Evolutionary conservation across 1,140 invertebrate species (phyloP), one percentile per base, ranked within the genome.

Genomic region (Trigoniulus corallinus): DNA sequence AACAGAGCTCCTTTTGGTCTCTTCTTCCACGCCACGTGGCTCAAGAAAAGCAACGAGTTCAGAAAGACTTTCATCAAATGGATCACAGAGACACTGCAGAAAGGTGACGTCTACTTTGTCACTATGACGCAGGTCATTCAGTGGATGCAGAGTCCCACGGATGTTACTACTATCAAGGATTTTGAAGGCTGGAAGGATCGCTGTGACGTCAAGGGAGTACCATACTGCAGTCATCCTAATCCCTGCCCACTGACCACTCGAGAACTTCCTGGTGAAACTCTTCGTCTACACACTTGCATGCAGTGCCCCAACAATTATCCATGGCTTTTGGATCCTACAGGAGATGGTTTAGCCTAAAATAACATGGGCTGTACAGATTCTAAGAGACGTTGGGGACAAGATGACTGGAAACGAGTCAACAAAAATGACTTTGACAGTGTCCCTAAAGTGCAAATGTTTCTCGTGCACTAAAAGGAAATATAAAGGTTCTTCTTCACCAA

Each of bases 111-210:
- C 13, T 94, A 92, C 71, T 92, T 96, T 63, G 87, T 91, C 26
- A 93, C 85, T 44, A 86, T 87, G 69, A 75, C 87, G 54, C 87
- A 93, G 74, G 75, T 94, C 7, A 86, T 96, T 60, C 88, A 94
- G 69, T 96, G 91, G 91, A 94, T 95, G 86, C 88, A 93, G 69
- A 87, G 84, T 55, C 92, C 92, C 37, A 92, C 87, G 2, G 86
- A 93, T 65, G 59, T 92, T 43, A 80, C 83, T 12, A 79, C 77
- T 15, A 74, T 94, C 37, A 74, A 85, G 59, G 88, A 93, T 61
- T 93, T 93, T 76, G 78, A 83, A 61, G 85, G 89, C 62, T 93
- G 88, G 88, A 93, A 93, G 67, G 88, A 92, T 58, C 88, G 89
- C 65, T 94, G 88, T 67, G 88, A 93, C 61, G 83, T 93, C 42